phyloP scores from a whole-genome alignment of 2,113 vertebrate genomes.

The Megaleporinus macrocephalus region DNA sequence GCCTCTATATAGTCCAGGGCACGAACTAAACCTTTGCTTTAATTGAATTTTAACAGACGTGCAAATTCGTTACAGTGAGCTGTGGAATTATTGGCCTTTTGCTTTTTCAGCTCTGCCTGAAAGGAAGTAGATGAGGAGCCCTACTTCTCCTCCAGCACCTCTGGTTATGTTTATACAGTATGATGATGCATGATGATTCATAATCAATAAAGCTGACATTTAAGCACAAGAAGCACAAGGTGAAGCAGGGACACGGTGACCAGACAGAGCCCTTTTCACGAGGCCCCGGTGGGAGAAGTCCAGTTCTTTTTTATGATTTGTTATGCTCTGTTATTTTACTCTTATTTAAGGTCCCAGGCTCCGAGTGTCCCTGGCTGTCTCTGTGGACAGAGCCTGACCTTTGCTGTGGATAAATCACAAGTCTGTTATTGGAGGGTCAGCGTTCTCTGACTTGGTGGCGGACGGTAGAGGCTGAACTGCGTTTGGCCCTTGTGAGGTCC shows the following conservation, averaged over 20 bases:
- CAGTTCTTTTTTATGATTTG: neutral
- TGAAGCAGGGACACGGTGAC: too few relatives aligned
- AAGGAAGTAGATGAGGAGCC: too few relatives aligned
- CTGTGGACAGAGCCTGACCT: neutral
- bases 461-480: too few relatives aligned
- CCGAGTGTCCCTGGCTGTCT: neutral
- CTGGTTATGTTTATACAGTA: too few relatives aligned
- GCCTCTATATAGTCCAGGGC: neutral
- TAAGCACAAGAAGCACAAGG: too few relatives aligned
- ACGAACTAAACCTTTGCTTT: neutral
- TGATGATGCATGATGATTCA: too few relatives aligned
- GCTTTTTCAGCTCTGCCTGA: neutral
- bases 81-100: neutral
- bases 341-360: neutral
- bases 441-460: neutral
- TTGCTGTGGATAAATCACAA: neutral
- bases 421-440: neutral
- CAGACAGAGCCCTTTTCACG: neutral
- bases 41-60: neutral
- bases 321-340: neutral
- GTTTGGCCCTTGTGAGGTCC: too few relatives aligned
- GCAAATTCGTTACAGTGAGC: neutral
- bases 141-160: too few relatives aligned
- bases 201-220: too few relatives aligned
- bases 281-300: neutral